Conservation (phyloP, 2,888 invertebrate species). For the Catocala nupta region DNA sequence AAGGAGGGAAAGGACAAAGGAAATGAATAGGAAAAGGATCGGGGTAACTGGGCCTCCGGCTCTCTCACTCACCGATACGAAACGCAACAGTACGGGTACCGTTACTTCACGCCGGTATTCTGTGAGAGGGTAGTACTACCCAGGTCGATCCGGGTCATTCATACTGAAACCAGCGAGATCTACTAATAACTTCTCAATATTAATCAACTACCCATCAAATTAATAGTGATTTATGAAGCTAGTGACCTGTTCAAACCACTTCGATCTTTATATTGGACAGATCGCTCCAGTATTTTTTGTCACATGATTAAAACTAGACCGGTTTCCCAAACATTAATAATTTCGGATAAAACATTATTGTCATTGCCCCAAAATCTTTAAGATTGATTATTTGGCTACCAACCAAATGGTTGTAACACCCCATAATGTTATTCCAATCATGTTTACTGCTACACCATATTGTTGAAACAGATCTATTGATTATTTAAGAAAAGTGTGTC, state of each 20-base stretch:
- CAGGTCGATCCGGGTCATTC: too few species aligned
- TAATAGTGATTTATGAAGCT: background rate
- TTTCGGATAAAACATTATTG: slow-evolving; percentile 1
- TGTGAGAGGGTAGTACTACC: too few species aligned
- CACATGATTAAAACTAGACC: background rate
- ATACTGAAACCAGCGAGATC: too few species aligned
- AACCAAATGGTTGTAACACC: slow-evolving; percentile 28
- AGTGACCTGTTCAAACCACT: background rate
- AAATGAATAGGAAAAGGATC: too few species aligned
- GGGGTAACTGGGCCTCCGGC: too few species aligned
- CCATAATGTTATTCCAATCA: slow-evolving; percentile 28
- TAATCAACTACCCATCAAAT: background rate
- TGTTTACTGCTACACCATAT: slow-evolving; percentile 11
- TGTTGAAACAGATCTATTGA: background rate
- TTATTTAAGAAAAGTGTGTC: background rate
- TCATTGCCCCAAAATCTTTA: slow-evolving; percentile 9
- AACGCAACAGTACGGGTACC: too few species aligned
- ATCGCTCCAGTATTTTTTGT: background rate
- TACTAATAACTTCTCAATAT: background rate
- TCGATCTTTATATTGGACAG: background rate
- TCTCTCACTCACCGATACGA: too few species aligned
- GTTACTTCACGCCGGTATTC: too few species aligned
- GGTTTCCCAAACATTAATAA: background rate
- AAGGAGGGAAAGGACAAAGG: too few species aligned
- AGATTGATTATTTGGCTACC: slow-evolving; percentile 36